phyloP scores from a whole-genome alignment of 1,140 invertebrate genomes.

The Drosophila ananassae region DNA sequence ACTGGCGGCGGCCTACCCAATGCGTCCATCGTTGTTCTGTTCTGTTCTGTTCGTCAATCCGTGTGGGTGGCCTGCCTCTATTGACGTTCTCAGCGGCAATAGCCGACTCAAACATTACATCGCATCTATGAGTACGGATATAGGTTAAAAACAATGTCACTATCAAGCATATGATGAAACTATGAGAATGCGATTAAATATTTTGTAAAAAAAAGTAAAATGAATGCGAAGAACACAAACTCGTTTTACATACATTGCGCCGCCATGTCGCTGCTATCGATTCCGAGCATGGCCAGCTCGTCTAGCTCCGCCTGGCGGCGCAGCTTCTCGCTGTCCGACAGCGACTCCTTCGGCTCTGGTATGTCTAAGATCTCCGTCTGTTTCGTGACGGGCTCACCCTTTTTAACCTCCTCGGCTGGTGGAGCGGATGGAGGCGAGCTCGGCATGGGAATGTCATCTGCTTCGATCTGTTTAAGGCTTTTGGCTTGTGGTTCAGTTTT shows the following conservation, averaged over 20 bases:
- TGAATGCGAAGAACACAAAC: neutral
- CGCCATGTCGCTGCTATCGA: constrained; percentile 88
- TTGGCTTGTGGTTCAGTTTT: constrained; percentile 9
- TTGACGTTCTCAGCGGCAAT: constrained; percentile 10
- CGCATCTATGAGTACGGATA: constrained; percentile 57
- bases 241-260: constrained; percentile 85
- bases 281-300: constrained; percentile 88
- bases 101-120: constrained; percentile 53
- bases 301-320: constrained; percentile 86
- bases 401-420: constrained; percentile 6
- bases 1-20: too few relatives aligned
- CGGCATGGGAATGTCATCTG: constrained; percentile 68
- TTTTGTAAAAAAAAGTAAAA: neutral
- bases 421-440: constrained; percentile 27
- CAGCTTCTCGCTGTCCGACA: constrained; percentile 74
- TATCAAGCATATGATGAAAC: neutral
- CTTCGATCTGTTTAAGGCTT: constrained; percentile 27
- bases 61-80: constrained; percentile 4
- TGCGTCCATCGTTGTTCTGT: constrained; percentile 4
- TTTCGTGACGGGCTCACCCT: constrained; percentile 12
- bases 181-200: neutral
- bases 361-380: constrained; percentile 58
- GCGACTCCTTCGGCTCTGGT: constrained; percentile 66
- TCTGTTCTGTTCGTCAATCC: constrained; percentile 3
- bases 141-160: constrained; percentile 8